These are phyloP conservation scores for Myotis daubentonii DNA, from an alignment of 2,797 vertebrate species.

Conservation along the genomic window DNA sequence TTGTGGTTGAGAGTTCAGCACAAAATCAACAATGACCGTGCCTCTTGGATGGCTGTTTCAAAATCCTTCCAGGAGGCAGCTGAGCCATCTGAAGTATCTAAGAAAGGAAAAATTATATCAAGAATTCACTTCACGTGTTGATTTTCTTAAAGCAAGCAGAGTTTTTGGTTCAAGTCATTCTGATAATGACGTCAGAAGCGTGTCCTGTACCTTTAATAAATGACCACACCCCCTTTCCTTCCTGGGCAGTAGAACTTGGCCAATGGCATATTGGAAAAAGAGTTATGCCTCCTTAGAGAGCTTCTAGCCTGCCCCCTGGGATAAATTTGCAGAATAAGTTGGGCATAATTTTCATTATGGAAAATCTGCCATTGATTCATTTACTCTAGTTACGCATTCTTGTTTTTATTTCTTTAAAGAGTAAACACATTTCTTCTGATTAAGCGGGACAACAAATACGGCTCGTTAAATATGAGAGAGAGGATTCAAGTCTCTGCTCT, in stretches of 20 bases:
- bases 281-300: conserved; percentile 11
- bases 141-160: conserved; percentile 42
- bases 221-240: background rate
- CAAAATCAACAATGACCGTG: conserved; percentile 52
- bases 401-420: conserved; percentile 61
- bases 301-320: background rate
- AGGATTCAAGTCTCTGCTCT: conserved; percentile 17
- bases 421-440: conserved; percentile 46
- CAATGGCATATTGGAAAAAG: background rate
- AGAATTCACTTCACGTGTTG: conserved; percentile 39
- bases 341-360: conserved; percentile 39
- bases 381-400: conserved; percentile 51
- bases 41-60: background rate
- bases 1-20: conserved; percentile 58
- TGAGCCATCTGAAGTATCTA: background rate
- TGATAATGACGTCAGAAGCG: background rate
- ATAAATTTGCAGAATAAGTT: conserved; percentile 48
- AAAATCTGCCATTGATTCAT: conserved; percentile 53
- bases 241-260: background rate
- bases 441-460: conserved; percentile 5
- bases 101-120: background rate
- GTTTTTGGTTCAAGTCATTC: background rate
- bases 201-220: background rate
- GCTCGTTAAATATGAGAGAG: conserved; percentile 23
- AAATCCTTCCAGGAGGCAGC: background rate